phyloP scores from a whole-genome alignment of 2,113 vertebrate genomes.

The Ceyx margarethae region DNA sequence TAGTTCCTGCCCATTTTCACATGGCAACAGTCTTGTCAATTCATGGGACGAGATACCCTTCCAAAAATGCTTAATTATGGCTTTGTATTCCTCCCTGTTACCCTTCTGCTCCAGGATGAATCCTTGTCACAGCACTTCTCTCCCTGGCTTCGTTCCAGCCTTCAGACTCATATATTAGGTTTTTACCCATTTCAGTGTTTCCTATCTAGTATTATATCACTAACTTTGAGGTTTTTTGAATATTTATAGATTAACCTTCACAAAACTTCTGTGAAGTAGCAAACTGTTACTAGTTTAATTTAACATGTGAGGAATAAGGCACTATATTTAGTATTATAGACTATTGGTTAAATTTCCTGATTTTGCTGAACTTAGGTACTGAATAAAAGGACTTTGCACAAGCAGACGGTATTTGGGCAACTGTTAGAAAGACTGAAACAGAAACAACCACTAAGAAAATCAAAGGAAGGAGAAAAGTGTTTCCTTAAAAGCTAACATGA shows the following conservation, averaged over 20 bases:
- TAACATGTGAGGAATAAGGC: background rate
- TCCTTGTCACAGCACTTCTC: background rate
- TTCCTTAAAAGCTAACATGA: background rate
- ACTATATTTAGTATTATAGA: background rate
- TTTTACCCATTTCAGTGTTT: background rate
- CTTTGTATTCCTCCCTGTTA: background rate
- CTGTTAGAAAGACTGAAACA: background rate
- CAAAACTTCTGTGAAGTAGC: background rate
- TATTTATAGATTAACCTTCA: background rate
- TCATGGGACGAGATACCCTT: background rate
- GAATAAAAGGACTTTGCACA: background rate
- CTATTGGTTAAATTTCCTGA: background rate
- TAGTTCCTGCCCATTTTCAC: background rate
- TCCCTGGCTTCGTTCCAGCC: background rate
- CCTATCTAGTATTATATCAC: background rate
- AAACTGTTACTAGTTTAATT: background rate
- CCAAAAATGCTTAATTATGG: background rate
- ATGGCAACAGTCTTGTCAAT: background rate
- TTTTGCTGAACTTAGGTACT: background rate
- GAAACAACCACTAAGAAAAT: background rate
- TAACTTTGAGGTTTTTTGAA: background rate
- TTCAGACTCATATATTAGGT: background rate
- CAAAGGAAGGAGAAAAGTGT: background rate
- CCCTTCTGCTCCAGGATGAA: background rate
- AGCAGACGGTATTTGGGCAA: background rate